Conservation (phyloP, 1,140 invertebrate species). For the Drosophila cardini region DNA sequence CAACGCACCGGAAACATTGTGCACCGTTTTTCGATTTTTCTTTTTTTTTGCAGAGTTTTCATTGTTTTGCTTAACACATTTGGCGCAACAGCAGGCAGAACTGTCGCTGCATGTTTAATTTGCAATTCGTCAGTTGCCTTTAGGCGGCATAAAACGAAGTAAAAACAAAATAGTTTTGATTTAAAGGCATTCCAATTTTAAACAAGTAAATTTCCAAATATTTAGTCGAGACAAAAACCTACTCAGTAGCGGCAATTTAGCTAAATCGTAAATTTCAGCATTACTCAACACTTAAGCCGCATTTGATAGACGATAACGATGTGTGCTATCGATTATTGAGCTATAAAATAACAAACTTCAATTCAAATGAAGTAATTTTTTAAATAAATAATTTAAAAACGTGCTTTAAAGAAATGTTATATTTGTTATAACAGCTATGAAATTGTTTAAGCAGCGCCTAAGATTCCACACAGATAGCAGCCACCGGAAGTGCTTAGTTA, state of each 20-base stretch:
- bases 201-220: not conserved
- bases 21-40: conserved; percentile 51
- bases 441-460: not conserved
- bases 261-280: not conserved
- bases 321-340: not conserved
- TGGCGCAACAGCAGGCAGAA: conserved; percentile 22
- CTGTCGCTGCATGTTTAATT: conserved; percentile 62
- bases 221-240: conserved; percentile 32
- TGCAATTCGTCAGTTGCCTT: conserved; percentile 29
- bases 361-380: not conserved
- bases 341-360: not conserved
- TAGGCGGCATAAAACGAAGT: conserved; percentile 25
- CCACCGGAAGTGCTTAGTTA: conserved; percentile 58
- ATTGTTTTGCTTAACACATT: conserved; percentile 58
- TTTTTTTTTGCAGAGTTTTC: conserved; percentile 64
- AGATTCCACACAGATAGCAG: not conserved
- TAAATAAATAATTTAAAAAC: too few species aligned
- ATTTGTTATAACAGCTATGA: not conserved
- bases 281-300: conserved; percentile 10
- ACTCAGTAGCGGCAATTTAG: not conserved
- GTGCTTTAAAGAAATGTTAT: not conserved
- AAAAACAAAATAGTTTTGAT: not conserved
- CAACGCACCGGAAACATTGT: conserved; percentile 66
- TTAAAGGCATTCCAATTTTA: conserved; percentile 5
- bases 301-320: not conserved